Base-by-base conservation (phyloP, 2,113 vertebrate species). In the Carlito syrichta region DNA sequence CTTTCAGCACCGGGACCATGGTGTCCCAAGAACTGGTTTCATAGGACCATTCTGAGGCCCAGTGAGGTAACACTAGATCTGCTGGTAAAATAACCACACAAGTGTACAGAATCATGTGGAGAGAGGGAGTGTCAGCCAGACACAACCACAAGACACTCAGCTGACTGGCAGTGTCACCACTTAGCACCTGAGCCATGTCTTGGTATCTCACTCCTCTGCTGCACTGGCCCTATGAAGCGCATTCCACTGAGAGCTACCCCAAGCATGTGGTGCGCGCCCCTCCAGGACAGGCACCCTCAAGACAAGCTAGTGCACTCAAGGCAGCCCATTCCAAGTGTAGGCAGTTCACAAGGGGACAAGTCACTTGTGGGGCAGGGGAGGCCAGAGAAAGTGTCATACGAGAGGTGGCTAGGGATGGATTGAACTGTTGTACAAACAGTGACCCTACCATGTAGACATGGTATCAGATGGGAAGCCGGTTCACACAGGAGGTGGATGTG, bases 251-350 rank as follows among this genome's bases (percentile, higher is more conserved):
- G n/a, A 63, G 77, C 63, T 66, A 16, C 62, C 74, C 30, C 10
- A 12, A 35, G 35, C 27, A 8, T 16, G 8, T 10, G 0, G 19
- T 2, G 1, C 48, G 19, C 35, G 22, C 8, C 14, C 20, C 35
- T 43, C 56, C 3, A 19, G 22, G 23, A 50, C 6, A 23, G 40
- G 58, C 48, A 27, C 30, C 30, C 38, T 14, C 2, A 0, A 43
- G 52, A 30, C 0, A 6, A 4, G 10, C 6, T 0, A 50, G 50
- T 20, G 17, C 25, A 7, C 50, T 16, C 32, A 5, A 30, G 40
- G 12, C 3, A 5, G 38, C 23, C n/a, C 14, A 6, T 38, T 69
- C 52, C 32, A 25, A 22, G 9, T 4, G 23, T 12, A 6, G 45
- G 38, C 30, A 17, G 38, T 50, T 63, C 38, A 60, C 2, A 4